Base-by-base conservation (phyloP, 2,888 invertebrate genomes). In the Tachystola acroxantha region DNA sequence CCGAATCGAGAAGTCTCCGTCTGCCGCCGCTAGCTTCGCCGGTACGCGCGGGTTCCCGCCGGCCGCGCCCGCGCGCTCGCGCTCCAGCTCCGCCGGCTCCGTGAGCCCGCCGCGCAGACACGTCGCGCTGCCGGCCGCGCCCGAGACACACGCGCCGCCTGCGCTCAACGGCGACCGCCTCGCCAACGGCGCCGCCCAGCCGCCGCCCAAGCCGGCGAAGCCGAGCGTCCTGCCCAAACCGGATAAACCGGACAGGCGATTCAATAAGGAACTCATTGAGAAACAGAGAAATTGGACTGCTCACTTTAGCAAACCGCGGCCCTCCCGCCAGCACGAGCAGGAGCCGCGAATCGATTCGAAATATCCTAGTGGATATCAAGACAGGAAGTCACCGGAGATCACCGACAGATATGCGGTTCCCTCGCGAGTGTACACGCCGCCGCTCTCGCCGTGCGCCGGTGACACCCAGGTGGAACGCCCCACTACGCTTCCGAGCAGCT, bases 261-360 rank as follows among this genome's bases (percentile, higher is more conserved):
- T 94, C 57, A 94, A 94, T 44, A 93, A 95, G 51, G 95, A 96
- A 71, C 85, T 96, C 37, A 96, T 96, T 51, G 96, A 95, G 75
- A 95, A 96, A 61, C 96, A 96, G 67, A 92, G 93, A 65, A 96
- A 96, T 80, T 96, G 96, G 96, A 96, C 96, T 19, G 94, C 95
- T 42, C 96, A 95, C 77, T 96, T 96, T 71, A 93, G 93, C 41
- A 95, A 94, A 84, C 89, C 93, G 34, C 90, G 93, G 50, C 89
- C 91, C 31, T 45, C 65, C 40, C 73, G 80, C 43, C 66, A 61
- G 44, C 35, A 29, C 11, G 85, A 84, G 41, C 54, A 60, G 38
- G 84, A 85, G 45, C 48, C 57, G 34, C 76, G 66, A 59, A 44
- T 64, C 34, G 85, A 84, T 37, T 64, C 74, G 45, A 78, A 70